Base-by-base conservation (phyloP, 1,140 invertebrate species). In the Sipha flava region DNA sequence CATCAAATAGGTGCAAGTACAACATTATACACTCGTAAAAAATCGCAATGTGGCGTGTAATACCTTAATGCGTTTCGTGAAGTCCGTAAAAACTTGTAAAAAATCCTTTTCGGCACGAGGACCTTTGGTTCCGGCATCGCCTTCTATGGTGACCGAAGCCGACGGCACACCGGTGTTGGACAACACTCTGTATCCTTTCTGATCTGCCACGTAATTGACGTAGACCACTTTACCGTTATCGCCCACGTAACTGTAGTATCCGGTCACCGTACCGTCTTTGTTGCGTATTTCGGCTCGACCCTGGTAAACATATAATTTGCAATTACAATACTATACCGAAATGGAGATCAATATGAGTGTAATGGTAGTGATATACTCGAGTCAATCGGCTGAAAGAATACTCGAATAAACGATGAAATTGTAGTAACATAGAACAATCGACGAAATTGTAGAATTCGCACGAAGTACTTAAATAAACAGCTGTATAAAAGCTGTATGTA, bases 231-330 rank as follows among this genome's bases (percentile, higher is more conserved):
- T 7, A 29, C 73, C 73, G 7, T 59, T n/a, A 18, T 31, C 34
- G 21, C 37, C 34, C 34, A 40, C 16, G 21, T 77, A 77, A 77
- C 73, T 77, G 21, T 77, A 77, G 43, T 77, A 77, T 26, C 73
- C 73, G 21, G 52, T 77, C 14, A 77, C 73, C 6, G 73, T 77
- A 12, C 73, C 73, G 34, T 77, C 73, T n/a, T 10, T 54, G 34
- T 21, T 16, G 14, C 73, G 49, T 52, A 77, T 59, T 40, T 77
- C 73, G 2, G 49, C 73, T 57, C 73, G 57, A 23, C 73, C 73
- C 73, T 70, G 43, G 10, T 14, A 29, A 47, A n/a, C n/a, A n/a
- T 29, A 6, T 31, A 31, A 59, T 59, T 29, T 59, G 45, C 3
- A 47, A 16, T 47, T 47, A n/a, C n/a, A 45, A 45, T 1, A 45